Conservation (phyloP, 2,113 vertebrate species). For the Sitta europaea region DNA sequence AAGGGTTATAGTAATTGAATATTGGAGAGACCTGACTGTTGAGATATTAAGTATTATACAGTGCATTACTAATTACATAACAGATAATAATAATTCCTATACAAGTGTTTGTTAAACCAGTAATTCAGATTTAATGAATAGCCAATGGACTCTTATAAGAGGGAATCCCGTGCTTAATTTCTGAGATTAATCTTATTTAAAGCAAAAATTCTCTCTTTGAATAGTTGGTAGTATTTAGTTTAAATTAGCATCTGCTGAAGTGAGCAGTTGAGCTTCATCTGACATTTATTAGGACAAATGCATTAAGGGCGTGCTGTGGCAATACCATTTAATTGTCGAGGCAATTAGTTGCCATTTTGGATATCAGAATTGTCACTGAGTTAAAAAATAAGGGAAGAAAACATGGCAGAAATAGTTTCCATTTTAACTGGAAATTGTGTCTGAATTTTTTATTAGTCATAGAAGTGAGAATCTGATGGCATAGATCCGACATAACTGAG, state of each 20-base stretch:
- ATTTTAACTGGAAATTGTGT: slow-evolving; percentile 8
- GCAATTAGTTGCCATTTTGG: slow-evolving; percentile 56
- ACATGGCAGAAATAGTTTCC: neutral
- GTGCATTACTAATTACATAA: slow-evolving; percentile 51
- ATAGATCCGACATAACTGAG: neutral
- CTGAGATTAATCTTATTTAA: slow-evolving; percentile 65
- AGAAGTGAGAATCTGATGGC: slow-evolving; percentile 3
- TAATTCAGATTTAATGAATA: slow-evolving; percentile 70
- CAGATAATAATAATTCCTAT: slow-evolving; percentile 59
- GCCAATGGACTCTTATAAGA: slow-evolving; percentile 59
- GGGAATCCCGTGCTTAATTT: slow-evolving; percentile 56
- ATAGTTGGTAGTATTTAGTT: slow-evolving; percentile 57
- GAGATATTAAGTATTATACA: slow-evolving; percentile 51
- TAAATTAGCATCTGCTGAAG: slow-evolving; percentile 68
- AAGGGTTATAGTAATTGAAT: slow-evolving; percentile 48
- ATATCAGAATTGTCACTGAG: slow-evolving; percentile 44
- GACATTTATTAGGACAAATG: slow-evolving; percentile 55
- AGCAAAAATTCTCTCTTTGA: slow-evolving; percentile 48
- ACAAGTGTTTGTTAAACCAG: slow-evolving; percentile 66
- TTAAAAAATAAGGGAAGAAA: slow-evolving; percentile 31
- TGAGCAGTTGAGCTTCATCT: slow-evolving; percentile 67
- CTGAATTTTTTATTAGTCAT: neutral
- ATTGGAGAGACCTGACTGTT: slow-evolving; percentile 64
- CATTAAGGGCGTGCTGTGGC: slow-evolving; percentile 56
- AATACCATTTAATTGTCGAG: slow-evolving; percentile 32